phyloP scores from a whole-genome alignment of 2,888 invertebrate species.

The Gortyna flavago region DNA sequence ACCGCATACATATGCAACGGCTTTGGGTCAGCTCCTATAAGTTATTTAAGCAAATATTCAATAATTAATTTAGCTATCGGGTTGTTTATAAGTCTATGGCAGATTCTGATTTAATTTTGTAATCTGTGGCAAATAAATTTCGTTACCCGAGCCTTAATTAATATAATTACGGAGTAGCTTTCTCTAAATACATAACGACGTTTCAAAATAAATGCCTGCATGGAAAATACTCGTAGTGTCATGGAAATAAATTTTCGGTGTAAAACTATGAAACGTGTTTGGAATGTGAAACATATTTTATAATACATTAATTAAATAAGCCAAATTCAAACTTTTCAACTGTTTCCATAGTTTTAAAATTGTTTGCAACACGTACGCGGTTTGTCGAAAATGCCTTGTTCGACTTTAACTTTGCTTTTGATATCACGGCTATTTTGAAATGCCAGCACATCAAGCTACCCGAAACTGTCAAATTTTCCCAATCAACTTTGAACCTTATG shows the following conservation, averaged over 20 bases:
- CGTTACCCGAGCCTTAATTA: background rate
- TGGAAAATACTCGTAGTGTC: background rate
- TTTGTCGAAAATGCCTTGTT: conserved; percentile 37
- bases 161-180: conserved; percentile 1
- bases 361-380: conserved; percentile 47
- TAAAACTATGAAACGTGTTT: conserved; percentile 34
- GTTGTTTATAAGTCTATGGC: conserved; percentile 30
- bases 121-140: conserved; percentile 13
- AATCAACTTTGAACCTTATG: too few species aligned
- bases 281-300: conserved; percentile 34
- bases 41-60: conserved; percentile 57
- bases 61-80: conserved; percentile 42
- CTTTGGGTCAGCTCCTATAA: conserved; percentile 45
- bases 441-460: too few species aligned
- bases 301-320: conserved; percentile 22
- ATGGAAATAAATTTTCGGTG: background rate
- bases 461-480: too few species aligned
- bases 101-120: conserved; percentile 17
- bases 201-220: conserved; percentile 9
- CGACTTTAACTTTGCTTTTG: conserved; percentile 38
- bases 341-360: conserved; percentile 39
- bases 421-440: background rate
- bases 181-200: background rate
- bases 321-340: conserved; percentile 37
- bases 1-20: conserved; percentile 66